Base-by-base conservation (phyloP, 2,888 invertebrate genomes). In the Dione vanillae region DNA sequence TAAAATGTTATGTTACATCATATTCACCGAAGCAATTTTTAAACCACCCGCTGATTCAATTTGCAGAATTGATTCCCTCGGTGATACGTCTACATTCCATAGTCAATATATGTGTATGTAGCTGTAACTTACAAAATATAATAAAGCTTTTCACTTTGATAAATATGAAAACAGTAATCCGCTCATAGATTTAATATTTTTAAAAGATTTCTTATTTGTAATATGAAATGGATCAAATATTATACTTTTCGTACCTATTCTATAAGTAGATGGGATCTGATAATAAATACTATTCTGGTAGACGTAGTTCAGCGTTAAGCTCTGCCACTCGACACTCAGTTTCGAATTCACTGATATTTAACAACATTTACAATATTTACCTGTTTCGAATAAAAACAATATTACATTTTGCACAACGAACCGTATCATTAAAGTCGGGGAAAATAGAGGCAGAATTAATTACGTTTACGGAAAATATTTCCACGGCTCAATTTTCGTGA, bases 21-120 rank as follows among this genome's bases (percentile, higher is more conserved):
- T 70, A 73, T 71, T 56, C 67, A 59, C 71, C 56, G 72, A 72
- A 75, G 73, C 75, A 72, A 73, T 69, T 68, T 73, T 74, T 68
- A 69, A 71, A 72, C 73, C 73, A 65, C 62, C 67, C 67, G 65
- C 71, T 76, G 75, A 78, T 77, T 76, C 75, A 76, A 79, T 79
- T 78, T 78, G 74, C 74, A 71, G 73, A 76, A 79, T 78, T 77
- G 75, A 77, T 77, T 76, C 76, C 74, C 76, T 61, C 65, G 59
- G 40, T 71, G 70, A 64, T 65, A 66, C 67, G 35, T 65, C 67
- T 59, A 68, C 37, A 62, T 62, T 47, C 68, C 51, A 45, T 67
- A 43, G 62, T 43, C 68, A 62, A 62, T 52, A 27, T 27, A 27
- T 27, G 5, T 27, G 5, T 27, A 62, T 62, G 37, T 68, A 45